Evolutionary conservation across 2,888 invertebrate genomes (phyloP).

Genomic region (Drosophila gaucha): DNA sequence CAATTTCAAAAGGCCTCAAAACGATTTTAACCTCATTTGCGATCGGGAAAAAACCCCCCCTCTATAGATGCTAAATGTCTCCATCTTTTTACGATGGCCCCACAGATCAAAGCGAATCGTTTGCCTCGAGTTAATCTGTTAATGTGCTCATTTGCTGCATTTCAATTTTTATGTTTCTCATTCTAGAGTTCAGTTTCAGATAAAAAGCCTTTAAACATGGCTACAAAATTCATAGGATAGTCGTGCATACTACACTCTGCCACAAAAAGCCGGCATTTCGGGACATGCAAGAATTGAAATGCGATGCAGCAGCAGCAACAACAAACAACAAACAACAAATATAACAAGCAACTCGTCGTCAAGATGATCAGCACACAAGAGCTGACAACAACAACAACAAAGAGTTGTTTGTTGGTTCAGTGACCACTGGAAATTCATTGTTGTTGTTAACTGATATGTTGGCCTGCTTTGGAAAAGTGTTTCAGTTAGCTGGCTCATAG

Average conservation of each 20-base stretch:
- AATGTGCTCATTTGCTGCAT: slow-evolving; percentile 26
- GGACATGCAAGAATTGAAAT: slow-evolving; percentile 70
- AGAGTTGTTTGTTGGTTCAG: slow-evolving; percentile 57
- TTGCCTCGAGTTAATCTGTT: slow-evolving; percentile 30
- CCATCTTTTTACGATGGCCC: slow-evolving; percentile 27
- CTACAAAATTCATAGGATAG: slow-evolving; percentile 15
- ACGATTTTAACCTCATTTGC: slow-evolving; percentile 30
- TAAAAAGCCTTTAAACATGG: slow-evolving; percentile 31
- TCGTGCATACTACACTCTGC: slow-evolving; percentile 16
- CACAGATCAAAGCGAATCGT: slow-evolving; percentile 39
- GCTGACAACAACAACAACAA: slow-evolving; percentile 24
- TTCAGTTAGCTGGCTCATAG: slow-evolving; percentile 38
- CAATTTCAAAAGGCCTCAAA: slow-evolving; percentile 1
- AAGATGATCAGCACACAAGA: slow-evolving; percentile 50
- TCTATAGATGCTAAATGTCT: slow-evolving; percentile 24
- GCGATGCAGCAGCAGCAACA: slow-evolving; percentile 29
- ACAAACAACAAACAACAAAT: slow-evolving; percentile 11
- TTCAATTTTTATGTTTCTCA: slow-evolving; percentile 25
- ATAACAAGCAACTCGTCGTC: slow-evolving; percentile 41
- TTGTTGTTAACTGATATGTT: slow-evolving; percentile 26
- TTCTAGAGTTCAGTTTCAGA: slow-evolving; percentile 15
- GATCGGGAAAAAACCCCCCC: neutral
- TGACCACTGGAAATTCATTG: slow-evolving; percentile 57
- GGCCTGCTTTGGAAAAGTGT: slow-evolving; percentile 21
- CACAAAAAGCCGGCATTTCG: slow-evolving; percentile 28